Evolutionary conservation across 2,888 invertebrate genomes (phyloP), one percentile per base, ranked within the genome.

Genomic region (Trachelus iudaicus): DNA sequence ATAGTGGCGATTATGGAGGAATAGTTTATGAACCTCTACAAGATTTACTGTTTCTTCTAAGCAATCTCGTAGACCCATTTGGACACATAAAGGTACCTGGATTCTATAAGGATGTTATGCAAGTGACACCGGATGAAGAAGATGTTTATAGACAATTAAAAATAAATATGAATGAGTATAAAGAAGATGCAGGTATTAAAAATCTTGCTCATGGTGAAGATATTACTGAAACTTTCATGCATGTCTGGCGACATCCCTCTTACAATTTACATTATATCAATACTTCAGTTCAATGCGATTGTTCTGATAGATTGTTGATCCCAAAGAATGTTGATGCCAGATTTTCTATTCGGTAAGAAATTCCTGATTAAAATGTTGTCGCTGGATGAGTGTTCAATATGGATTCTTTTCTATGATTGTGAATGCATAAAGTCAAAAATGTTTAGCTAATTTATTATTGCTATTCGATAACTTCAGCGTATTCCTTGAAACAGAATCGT

Each of bases 41-140:
- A n/a, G 92, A 92, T 77, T 87, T 92, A 86, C 81, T 88, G 11
- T 89, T 86, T 34, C 85, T 92, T 34, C 85, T 91, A 56, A 85
- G 89, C 31, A 83, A 81, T n/a, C 81, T 92, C 6, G 85, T 85
- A 1, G 88, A 91, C 79, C 83, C 87, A 3, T 82, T 87, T 23
- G 91, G 89, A 35, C 84, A 87, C n/a, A 87, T 93, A 69, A 80
- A 90, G 30, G 89, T 92, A 73, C 91, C 91, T 1, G 83, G 88
- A n/a, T 92, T 92, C 81, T 85, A 90, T 76, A 90, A 92, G 34
- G 87, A 89, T 75, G 92, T 93, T 4, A 86, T 89, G 40, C 90
- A 90, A 83, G 90, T 93, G 1, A 92, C 92, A 6, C 92, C 93
- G 0, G 92, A 92, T 75, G 92, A 92, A 83, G 93, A 93, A 81